Conservation (phyloP, 1,140 invertebrate species). For the Drosophila persimilis region DNA sequence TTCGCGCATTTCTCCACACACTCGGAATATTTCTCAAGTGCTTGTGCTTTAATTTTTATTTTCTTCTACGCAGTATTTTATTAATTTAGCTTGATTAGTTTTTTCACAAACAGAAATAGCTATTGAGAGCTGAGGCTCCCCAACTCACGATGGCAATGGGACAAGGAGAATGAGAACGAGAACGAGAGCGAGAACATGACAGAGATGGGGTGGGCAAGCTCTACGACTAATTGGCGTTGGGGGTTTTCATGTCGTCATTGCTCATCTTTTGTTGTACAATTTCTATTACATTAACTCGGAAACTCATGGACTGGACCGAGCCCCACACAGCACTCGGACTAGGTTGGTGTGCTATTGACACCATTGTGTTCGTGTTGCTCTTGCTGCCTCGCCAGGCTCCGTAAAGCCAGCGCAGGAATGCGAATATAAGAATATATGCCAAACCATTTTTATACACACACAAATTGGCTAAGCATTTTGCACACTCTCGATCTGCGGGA, state of each 20-base stretch:
- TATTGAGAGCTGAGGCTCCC: conserved; percentile 19
- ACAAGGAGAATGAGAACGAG: neutral
- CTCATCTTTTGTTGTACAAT: conserved; percentile 76
- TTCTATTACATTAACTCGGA: conserved; percentile 75
- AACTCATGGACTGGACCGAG: conserved; percentile 26
- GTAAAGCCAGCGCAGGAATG: conserved; percentile 33
- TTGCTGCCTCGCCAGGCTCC: conserved; percentile 48
- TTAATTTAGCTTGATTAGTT: conserved; percentile 81
- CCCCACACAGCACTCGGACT: conserved; percentile 14
- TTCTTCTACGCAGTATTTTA: conserved; percentile 78
- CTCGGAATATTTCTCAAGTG: conserved; percentile 20
- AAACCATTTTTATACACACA: neutral
- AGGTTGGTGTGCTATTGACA: conserved; percentile 70
- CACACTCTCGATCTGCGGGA: conserved; percentile 25
- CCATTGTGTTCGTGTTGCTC: conserved; percentile 56
- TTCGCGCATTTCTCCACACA: no score
- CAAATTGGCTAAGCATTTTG: conserved; percentile 56
- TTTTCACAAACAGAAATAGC: conserved; percentile 71
- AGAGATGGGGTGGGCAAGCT: conserved; percentile 6
- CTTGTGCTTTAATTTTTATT: conserved; percentile 38
- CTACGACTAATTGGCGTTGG: conserved; percentile 70
- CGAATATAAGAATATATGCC: neutral
- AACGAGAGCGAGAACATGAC: neutral
- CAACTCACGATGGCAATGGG: neutral
- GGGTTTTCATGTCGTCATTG: conserved; percentile 77